Evolutionary conservation across 2,888 invertebrate genomes (phyloP), one percentile per base, ranked within the genome.

Genomic region (Monochamus alternatus): DNA sequence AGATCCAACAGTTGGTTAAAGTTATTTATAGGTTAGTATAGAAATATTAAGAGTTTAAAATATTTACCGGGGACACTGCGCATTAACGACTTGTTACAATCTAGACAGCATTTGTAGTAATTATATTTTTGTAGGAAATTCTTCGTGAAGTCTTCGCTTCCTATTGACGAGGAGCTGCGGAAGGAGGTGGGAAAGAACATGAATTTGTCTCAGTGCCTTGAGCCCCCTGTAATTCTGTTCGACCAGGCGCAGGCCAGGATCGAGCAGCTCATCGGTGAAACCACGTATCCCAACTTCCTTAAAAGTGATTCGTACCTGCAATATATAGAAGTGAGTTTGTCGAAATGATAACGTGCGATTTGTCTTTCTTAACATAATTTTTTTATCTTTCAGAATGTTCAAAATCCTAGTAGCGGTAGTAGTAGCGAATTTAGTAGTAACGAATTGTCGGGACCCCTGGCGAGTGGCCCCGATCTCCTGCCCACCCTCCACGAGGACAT

Each of bases 231-330:
- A 84, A 93, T 93, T 84, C 93, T 98, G 84, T 98, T 97, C 89
- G 96, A 97, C 89, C 92, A 93, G 82, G 96, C 89, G 44, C 89
- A 89, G 82, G 84, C 86, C 60, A 88, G 92, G 90, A 94, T 96
- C 85, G 97, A 97, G 87, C 92, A 93, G 60, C 93, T 95, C 76
- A 96, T 98, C 88, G 94, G 94, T 80, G 94, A 95, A 87, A 95
- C 96, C 76, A 95, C 96, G 78, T 98, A 98, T 91, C 96, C 95
- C 75, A 95, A 96, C 89, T 98, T 98, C 90, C 92, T 98, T 81
- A 95, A 95, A 84, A 97, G 97, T 84, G 97, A 98, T 86, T 93
- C 96, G 89, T 98, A 98, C 91, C 93, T 98, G 86, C 92, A 94
- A 87, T 94, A 95, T 90, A 93, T 96, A 90, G 92, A 94, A 90